Percentiles rank a stretch among this genome's conserved stretches.
phyloP scores from a whole-genome alignment of 2,888 invertebrate genomes.

The Conops quadrifasciatus region DNA sequence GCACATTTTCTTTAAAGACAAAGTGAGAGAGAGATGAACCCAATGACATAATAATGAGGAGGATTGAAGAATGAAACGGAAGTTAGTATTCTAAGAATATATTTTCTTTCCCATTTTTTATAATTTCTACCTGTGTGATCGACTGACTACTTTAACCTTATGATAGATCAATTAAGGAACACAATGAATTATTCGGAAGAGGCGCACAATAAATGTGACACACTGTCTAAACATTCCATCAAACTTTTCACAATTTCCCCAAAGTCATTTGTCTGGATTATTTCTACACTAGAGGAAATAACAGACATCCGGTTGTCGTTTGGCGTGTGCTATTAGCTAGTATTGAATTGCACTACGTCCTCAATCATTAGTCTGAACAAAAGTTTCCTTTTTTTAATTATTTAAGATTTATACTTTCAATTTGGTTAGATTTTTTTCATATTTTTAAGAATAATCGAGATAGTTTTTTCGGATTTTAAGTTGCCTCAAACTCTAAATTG shows the following conservation, averaged over 20 bases:
- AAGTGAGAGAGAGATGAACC: neutral
- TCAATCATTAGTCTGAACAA: no score
- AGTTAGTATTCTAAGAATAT: neutral
- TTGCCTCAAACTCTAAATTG: no score
- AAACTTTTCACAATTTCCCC: neutral
- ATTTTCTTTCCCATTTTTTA: constrained; percentile 15
- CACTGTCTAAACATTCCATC: constrained; percentile 26
- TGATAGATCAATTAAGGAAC: constrained; percentile 33
- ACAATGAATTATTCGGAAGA: constrained; percentile 24
- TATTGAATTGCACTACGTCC: neutral
- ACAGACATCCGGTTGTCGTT: constrained; percentile 13
- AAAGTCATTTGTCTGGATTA: constrained; percentile 25
- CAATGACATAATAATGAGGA: constrained; percentile 15
- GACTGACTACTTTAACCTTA: neutral
- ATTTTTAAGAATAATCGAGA: no score
- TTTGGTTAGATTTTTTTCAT: no score
- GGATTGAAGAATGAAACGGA: neutral
- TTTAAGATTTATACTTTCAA: no score
- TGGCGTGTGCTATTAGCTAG: constrained; percentile 23
- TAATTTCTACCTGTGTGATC: constrained; percentile 26
- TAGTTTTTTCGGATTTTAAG: no score
- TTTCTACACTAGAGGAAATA: neutral
- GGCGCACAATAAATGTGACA: constrained; percentile 23
- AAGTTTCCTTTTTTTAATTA: no score
- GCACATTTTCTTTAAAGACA: neutral